Conservation (phyloP, 2,888 invertebrate genomes). For the Micoletzkya japonica region DNA sequence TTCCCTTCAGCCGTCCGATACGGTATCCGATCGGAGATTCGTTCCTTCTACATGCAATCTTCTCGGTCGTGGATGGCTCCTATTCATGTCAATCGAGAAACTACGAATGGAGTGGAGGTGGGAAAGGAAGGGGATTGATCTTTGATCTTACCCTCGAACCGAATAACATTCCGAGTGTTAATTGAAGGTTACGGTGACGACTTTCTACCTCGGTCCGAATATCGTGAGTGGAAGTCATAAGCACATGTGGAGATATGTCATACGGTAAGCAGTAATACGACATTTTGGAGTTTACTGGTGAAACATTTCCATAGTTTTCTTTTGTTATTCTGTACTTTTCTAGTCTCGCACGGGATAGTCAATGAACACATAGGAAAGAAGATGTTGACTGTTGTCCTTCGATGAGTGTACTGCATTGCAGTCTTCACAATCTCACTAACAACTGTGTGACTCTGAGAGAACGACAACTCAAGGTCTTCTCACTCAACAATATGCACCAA, state of each 20-base stretch:
- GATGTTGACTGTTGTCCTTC: too few relatives aligned
- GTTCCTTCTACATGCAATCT: constrained; percentile 36
- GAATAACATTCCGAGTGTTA: constrained; percentile 7
- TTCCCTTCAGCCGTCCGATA: constrained; percentile 5
- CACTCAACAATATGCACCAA: constrained; percentile 54
- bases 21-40: constrained; percentile 18
- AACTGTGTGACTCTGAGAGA: constrained; percentile 40
- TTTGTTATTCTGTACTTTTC: neutral
- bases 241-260: constrained; percentile 88
- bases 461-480: constrained; percentile 46
- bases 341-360: neutral
- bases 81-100: constrained; percentile 40
- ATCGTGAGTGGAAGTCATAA: constrained; percentile 57
- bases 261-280: constrained; percentile 72
- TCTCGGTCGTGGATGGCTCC: constrained; percentile 48
- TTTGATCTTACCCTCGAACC: neutral
- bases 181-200: constrained; percentile 87
- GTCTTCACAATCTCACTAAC: constrained; percentile 1
- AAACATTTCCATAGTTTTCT: constrained; percentile 69
- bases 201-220: constrained; percentile 84
- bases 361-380: too few relatives aligned
- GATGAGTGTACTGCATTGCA: too few relatives aligned
- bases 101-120: constrained; percentile 28
- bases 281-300: constrained; percentile 83
- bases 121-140: neutral